Percentiles rank a stretch among this genome's conserved stretches.
These are phyloP conservation scores for Andrena trimmerana DNA, from an alignment of 2,888 invertebrate genomes.

Conservation along the genomic window DNA sequence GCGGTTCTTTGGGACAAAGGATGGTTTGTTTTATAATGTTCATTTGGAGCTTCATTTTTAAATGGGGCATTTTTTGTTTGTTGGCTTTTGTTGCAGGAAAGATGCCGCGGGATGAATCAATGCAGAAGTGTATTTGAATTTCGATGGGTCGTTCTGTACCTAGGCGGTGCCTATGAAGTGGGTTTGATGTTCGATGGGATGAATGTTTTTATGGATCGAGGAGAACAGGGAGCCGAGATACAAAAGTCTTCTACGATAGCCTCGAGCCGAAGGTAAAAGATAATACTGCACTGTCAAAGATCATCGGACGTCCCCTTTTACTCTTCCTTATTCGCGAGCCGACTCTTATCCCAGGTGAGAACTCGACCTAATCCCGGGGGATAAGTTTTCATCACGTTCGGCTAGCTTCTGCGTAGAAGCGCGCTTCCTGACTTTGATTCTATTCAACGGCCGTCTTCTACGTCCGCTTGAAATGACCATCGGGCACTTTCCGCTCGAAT, in stretches of 20 bases:
- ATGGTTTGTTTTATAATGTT: no score
- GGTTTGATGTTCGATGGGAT: background rate
- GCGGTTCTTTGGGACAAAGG: no score
- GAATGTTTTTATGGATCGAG: background rate
- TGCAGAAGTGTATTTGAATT: no score
- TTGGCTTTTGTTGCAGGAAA: no score
- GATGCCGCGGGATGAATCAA: no score
- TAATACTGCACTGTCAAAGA: constrained; percentile 37
- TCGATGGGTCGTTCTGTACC: no score
- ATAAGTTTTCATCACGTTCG: constrained; percentile 72
- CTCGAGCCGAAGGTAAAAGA: constrained; percentile 2
- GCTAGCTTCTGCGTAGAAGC: constrained; percentile 57
- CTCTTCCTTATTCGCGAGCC: constrained; percentile 51
- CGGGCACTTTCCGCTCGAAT: constrained; percentile 37
- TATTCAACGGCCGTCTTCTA: constrained; percentile 57
- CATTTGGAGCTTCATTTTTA: no score
- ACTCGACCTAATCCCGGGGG: constrained; percentile 68
- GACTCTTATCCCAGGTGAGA: constrained; percentile 66
- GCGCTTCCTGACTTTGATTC: constrained; percentile 74
- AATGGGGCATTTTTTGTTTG: no score
- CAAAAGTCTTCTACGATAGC: constrained; percentile 19
- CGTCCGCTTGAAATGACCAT: constrained; percentile 62
- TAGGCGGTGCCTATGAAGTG: no score
- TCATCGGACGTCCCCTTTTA: constrained; percentile 50
- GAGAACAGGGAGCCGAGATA: background rate